A percentile compares a stretch with the other conserved stretches of the same genome.
phyloP scores from a whole-genome alignment of 2,113 vertebrate species.

The Talpa occidentalis region DNA sequence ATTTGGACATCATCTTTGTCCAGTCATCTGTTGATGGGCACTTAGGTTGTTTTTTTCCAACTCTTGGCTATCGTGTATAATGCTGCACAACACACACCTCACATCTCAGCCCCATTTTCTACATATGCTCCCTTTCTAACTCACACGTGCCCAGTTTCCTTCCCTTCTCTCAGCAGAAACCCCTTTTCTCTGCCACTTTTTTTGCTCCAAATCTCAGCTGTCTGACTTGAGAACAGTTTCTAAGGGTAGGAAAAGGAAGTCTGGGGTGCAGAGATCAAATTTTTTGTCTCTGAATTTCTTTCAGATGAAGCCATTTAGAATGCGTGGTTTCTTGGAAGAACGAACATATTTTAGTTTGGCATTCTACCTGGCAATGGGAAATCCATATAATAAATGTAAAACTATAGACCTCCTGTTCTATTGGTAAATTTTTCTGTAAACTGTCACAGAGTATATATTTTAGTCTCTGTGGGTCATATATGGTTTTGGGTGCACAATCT shows the following conservation, averaged over 20 bases:
- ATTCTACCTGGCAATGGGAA: background rate
- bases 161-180: background rate
- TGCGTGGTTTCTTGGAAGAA: conserved; percentile 20
- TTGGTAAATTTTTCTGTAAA: background rate
- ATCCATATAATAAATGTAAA: background rate
- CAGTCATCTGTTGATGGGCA: background rate
- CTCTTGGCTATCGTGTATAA: background rate
- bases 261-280: background rate
- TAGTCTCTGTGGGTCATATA: background rate
- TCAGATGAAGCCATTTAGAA: conserved; percentile 35
- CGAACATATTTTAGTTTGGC: background rate
- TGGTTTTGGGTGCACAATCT: background rate
- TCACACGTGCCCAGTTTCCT: no score
- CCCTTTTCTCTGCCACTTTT: background rate
- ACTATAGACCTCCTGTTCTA: background rate
- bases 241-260: background rate
- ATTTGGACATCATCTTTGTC: background rate
- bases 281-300: conserved; percentile 50
- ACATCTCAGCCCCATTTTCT: background rate
- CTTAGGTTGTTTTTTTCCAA: background rate
- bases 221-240: background rate
- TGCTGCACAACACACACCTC: background rate
- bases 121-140: background rate
- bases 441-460: background rate
- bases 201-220: background rate